A percentile compares a stretch with the other conserved stretches of the same genome.
Conservation (phyloP, 2,888 invertebrate species). For the Luperina testacea region DNA sequence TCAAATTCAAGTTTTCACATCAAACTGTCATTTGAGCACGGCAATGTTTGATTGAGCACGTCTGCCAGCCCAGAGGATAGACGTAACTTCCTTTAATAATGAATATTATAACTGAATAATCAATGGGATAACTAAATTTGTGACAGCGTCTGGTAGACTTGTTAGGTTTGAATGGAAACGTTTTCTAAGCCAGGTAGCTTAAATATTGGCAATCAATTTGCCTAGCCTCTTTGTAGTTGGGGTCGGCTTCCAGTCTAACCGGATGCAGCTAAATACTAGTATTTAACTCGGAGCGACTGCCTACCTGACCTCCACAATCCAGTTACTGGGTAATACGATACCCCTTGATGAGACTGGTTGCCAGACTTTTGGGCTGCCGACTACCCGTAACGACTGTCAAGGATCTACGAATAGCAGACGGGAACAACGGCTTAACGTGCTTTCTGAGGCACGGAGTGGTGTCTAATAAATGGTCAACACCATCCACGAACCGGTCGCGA, state of each 20-base stretch:
- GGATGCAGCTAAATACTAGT: neutral
- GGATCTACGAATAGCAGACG: neutral
- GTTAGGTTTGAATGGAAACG: neutral
- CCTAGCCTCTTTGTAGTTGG: neutral
- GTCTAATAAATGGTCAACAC: neutral
- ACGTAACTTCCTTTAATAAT: constrained; percentile 26
- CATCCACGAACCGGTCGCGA: neutral
- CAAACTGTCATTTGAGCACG: constrained; percentile 52
- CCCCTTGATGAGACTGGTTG: neutral
- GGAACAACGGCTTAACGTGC: neutral
- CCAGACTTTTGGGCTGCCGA: neutral
- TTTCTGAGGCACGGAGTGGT: neutral
- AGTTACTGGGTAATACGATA: too few relatives aligned
- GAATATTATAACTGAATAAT: constrained; percentile 43
- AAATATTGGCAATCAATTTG: neutral
- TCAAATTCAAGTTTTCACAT: constrained; percentile 57
- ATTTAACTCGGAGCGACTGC: neutral
- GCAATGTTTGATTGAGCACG: constrained; percentile 54
- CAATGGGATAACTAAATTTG: constrained; percentile 6
- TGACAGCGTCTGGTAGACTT: neutral
- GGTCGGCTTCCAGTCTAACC: neutral
- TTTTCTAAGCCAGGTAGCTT: neutral
- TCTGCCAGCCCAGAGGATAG: constrained; percentile 9
- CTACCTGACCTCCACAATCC: too few relatives aligned
- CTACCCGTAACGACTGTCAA: too few relatives aligned